These are phyloP conservation scores for Pristionchus fissidentatus DNA, from an alignment of 2,888 invertebrate genomes.

Conservation along the genomic window DNA sequence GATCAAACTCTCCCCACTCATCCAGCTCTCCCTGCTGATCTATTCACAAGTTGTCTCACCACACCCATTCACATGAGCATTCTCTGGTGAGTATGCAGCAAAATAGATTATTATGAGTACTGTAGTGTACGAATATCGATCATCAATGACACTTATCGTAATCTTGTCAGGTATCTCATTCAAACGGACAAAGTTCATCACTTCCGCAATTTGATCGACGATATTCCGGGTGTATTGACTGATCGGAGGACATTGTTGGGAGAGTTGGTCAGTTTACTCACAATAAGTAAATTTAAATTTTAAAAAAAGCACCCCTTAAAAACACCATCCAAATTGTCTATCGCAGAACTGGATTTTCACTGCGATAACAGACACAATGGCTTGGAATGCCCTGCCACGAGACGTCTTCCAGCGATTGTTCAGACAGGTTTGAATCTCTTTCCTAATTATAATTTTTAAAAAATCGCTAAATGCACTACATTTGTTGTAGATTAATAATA, in stretches of 20 bases:
- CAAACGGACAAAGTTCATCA: constrained; percentile 61
- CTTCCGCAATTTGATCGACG: constrained; percentile 76
- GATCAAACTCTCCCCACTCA: constrained; percentile 95
- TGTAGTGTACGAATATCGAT: not conserved
- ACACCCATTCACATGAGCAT: constrained; percentile 89
- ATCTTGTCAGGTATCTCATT: constrained; percentile 57
- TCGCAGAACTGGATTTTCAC: constrained; percentile 96
- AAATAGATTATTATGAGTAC: not conserved
- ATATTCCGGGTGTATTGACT: constrained; percentile 93
- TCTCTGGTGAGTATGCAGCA: constrained; percentile 64
- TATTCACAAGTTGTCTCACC: constrained; percentile 97
- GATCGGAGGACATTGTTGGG: constrained; percentile 57
- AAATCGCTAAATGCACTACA: not conserved
- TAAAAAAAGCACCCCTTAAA: no score
- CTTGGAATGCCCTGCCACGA: constrained; percentile 93
- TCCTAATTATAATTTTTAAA: not conserved
- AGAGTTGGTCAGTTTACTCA: constrained; percentile 12
- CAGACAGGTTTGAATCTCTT: constrained; percentile 78
- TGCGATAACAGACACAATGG: constrained; percentile 98
- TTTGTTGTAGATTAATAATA: not conserved
- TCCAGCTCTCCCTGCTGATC: constrained; percentile 94
- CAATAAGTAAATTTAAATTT: not conserved
- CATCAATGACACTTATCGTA: no score
- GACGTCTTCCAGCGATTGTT: constrained; percentile 96
- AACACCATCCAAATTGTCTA: not conserved